Evolutionary conservation across 1,140 invertebrate species (phyloP).

Genomic region (Bombus confusus): DNA sequence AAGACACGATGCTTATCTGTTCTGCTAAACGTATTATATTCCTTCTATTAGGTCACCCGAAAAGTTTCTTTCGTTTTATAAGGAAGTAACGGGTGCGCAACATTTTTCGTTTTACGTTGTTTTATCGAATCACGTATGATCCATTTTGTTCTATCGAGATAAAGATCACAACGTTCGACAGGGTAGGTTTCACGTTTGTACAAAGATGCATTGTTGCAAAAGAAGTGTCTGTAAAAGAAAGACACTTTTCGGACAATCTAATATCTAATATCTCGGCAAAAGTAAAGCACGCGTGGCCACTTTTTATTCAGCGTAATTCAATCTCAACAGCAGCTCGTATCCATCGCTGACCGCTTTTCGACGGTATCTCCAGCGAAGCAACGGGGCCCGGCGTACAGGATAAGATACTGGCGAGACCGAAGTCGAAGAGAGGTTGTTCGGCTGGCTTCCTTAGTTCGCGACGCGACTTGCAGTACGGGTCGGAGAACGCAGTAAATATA

Average conservation of each 20-base stretch:
- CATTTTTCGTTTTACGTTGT: too few species aligned
- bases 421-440: constrained; percentile 64
- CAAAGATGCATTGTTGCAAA: too few species aligned
- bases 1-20: background rate
- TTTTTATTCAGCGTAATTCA: background rate
- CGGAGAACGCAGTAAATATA: constrained; percentile 71
- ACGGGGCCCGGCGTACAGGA: constrained; percentile 44
- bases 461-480: constrained; percentile 24
- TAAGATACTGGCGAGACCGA: constrained; percentile 67
- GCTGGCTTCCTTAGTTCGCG: constrained; percentile 58
- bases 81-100: too few species aligned
- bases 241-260: too few species aligned
- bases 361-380: constrained; percentile 60
- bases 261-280: background rate
- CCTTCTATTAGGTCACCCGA: too few species aligned
- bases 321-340: constrained; percentile 59
- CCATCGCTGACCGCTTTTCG: constrained; percentile 61
- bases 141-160: too few species aligned
- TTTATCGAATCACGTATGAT: too few species aligned
- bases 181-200: too few species aligned
- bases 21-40: background rate
- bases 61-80: too few species aligned
- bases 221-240: too few species aligned
- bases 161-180: too few species aligned
- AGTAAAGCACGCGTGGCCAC: background rate